These are phyloP conservation scores for Thaleichthys pacificus DNA, from an alignment of 2,797 vertebrate species.

Conservation along the genomic window DNA sequence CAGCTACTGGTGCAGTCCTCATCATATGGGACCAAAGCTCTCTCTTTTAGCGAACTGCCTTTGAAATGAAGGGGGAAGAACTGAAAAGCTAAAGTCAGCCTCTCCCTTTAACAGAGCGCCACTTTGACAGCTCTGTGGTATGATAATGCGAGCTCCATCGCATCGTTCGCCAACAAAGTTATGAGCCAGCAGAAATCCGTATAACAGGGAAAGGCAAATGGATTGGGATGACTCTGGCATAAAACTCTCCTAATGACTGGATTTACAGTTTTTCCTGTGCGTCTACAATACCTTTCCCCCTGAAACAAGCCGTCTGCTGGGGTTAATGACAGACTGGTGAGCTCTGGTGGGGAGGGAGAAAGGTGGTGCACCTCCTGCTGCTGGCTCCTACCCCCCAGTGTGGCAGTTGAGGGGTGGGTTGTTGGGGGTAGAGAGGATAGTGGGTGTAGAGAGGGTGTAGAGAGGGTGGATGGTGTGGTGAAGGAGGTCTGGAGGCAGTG, in stretches of 20 bases:
- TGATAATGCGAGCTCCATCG: slow-evolving; percentile 48
- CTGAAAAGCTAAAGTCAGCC: slow-evolving; percentile 33
- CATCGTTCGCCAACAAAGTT: slow-evolving; percentile 31
- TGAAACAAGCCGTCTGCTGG: slow-evolving; percentile 7
- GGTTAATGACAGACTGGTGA: slow-evolving; percentile 39
- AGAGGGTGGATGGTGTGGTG: slow-evolving; percentile 26
- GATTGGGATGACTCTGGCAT: slow-evolving; percentile 33
- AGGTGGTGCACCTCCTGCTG: slow-evolving; percentile 9
- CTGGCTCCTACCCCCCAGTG: slow-evolving; percentile 28
- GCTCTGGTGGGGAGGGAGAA: slow-evolving; percentile 30
- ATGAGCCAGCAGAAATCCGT: slow-evolving; percentile 47
- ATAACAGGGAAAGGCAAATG: slow-evolving; percentile 56
- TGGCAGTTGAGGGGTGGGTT: not conserved
- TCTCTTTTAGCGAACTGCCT: slow-evolving; percentile 30
- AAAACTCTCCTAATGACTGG: slow-evolving; percentile 26
- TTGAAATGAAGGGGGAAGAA: slow-evolving; percentile 32
- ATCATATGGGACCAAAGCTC: slow-evolving; percentile 1
- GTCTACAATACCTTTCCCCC: slow-evolving; percentile 3
- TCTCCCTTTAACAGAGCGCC: slow-evolving; percentile 29
- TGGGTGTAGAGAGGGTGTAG: slow-evolving; percentile 13
- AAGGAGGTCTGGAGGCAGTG: too few relatives aligned
- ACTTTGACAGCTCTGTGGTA: slow-evolving; percentile 46
- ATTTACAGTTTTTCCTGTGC: slow-evolving; percentile 8
- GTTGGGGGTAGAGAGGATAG: not conserved
- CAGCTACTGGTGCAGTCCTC: not conserved